Evolutionary conservation across 2,888 invertebrate species (phyloP), one percentile per base, ranked within the genome.

Genomic region (Lymantria monacha): DNA sequence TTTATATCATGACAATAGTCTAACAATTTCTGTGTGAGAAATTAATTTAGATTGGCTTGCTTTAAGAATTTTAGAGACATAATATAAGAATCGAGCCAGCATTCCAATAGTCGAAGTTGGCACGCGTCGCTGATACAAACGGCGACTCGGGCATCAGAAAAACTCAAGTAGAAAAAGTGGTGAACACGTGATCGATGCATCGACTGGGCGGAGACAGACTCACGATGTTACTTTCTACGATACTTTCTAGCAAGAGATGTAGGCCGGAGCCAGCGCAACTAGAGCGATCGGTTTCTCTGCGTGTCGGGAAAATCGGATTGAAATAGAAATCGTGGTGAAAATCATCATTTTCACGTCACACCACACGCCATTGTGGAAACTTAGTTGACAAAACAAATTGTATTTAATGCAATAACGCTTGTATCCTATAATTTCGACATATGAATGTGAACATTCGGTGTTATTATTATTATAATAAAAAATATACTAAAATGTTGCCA

Each of bases 181-280:
- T 58, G 51, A 71, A 81, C 79, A 81, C 83, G 84, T 85, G 85
- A 87, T 87, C 79, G 79, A 81, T 81, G 84, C 82, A 84, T 82
- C 80, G 76, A 70, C 78, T 74, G 81, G 75, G 74, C 80, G 81
- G 76, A 83, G 85, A 83, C 81, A 76, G 78, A 72, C 74, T 79
- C 74, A 74, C 84, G 83, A 85, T 89, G 83, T 91, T 91, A 91
- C 91, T 91, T 91, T 91, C 91, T 88, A 91, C 81, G 74, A 87
- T 85, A 90, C 91, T 91, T 91, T 91, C 91, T 90, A 90, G 88
- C 83, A 80, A 86, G 87, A 88, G 89, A 90, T 90, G 87, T 90
- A 87, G 89, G 88, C 83, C 88, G 85, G 70, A 72, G 82, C 72
- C 77, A 73, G 78, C 82, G 83, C 87, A 88, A 91, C 86, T 89